A percentile compares a stretch with the other conserved stretches of the same genome.
These are phyloP conservation scores for Gymnoscopelus braueri DNA, from an alignment of 2,797 vertebrate genomes.

Conservation along the genomic window DNA sequence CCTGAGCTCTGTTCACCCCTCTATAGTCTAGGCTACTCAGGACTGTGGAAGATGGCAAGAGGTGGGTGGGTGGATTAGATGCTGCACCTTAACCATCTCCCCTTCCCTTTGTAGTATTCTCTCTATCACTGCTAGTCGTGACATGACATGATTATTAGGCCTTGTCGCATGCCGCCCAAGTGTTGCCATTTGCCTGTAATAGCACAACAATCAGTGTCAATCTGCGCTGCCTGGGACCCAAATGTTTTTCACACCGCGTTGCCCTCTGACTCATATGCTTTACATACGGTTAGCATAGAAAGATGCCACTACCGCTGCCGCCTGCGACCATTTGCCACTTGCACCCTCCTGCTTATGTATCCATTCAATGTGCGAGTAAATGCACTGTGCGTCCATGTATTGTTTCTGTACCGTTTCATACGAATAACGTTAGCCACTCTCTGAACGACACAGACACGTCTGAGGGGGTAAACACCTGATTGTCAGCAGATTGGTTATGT, in stretches of 20 bases:
- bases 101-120: constrained; percentile 73
- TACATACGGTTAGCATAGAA: constrained; percentile 73
- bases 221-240: constrained; percentile 53
- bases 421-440: constrained; percentile 29
- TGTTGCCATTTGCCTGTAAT: constrained; percentile 84
- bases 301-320: constrained; percentile 9
- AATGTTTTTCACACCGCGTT: constrained; percentile 60
- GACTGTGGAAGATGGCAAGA: constrained; percentile 62
- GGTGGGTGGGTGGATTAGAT: constrained; percentile 68
- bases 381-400: constrained; percentile 20
- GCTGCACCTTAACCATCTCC: constrained; percentile 68
- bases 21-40: constrained; percentile 66
- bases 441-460: too few species aligned
- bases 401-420: constrained; percentile 23
- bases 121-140: constrained; percentile 73
- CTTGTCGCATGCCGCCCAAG: constrained; percentile 73
- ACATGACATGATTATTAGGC: constrained; percentile 77
- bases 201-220: constrained; percentile 81
- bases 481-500: constrained; percentile 35
- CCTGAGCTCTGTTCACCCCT: constrained; percentile 42
- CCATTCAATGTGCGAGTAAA: constrained; percentile 27
- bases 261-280: constrained; percentile 61
- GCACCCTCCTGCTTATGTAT: constrained; percentile 34
- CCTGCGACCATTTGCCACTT: not conserved
- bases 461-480: constrained; percentile 52